phyloP scores from a whole-genome alignment of 2,888 invertebrate species.

The Branchellion lobata region DNA sequence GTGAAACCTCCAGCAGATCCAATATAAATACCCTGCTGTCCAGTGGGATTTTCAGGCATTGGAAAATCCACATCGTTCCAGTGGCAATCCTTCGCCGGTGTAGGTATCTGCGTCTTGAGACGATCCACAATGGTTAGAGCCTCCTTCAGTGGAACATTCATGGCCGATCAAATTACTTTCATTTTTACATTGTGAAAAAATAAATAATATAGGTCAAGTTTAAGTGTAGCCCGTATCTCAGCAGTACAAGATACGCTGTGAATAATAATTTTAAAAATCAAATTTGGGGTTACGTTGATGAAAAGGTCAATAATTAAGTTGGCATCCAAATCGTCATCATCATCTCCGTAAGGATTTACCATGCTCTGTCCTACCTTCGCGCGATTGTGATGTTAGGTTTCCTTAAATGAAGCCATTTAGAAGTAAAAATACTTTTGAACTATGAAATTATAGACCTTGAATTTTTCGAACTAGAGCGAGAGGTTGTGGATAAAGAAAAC shows the following conservation, averaged over 20 bases:
- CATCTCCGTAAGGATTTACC: conserved; percentile 27
- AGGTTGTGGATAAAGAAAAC: neutral
- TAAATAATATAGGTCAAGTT: too few relatives aligned
- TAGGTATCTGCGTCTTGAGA: conserved; percentile 25
- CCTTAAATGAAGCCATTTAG: too few relatives aligned
- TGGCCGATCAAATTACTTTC: too few relatives aligned
- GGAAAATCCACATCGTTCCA: conserved; percentile 7
- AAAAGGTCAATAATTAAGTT: conserved; percentile 26
- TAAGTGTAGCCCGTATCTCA: too few relatives aligned
- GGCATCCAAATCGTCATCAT: conserved; percentile 38
- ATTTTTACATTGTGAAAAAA: too few relatives aligned
- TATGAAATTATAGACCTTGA: too few relatives aligned
- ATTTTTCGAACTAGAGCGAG: too few relatives aligned
- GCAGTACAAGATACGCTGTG: too few relatives aligned
- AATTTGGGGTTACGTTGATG: neutral
- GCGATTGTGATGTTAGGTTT: too few relatives aligned
- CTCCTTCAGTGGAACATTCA: too few relatives aligned
- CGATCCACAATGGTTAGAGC: conserved; percentile 17
- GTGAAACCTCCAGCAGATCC: conserved; percentile 33
- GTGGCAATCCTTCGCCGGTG: conserved; percentile 13
- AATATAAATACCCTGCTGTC: neutral
- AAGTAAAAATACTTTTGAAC: too few relatives aligned
- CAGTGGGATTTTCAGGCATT: neutral
- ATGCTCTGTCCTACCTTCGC: conserved; percentile 26
- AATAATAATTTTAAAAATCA: too few relatives aligned